Evolutionary conservation across 2,888 invertebrate genomes (phyloP).

Genomic region (Thumatha senex): DNA sequence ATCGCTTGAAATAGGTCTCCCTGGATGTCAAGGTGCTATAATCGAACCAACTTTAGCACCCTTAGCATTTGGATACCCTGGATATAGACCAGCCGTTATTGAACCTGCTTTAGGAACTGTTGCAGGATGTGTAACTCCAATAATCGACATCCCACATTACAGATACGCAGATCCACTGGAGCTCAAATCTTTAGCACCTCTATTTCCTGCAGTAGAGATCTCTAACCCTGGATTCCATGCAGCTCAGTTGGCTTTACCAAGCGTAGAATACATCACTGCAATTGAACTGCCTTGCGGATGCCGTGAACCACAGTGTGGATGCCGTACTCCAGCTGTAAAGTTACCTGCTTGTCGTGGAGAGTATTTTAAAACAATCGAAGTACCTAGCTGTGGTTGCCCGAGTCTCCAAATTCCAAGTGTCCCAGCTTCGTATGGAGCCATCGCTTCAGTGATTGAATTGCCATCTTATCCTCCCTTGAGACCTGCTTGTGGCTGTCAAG

Average conservation of each 20-base stretch:
- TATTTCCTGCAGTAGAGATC: constrained; percentile 25
- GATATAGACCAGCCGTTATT: constrained; percentile 15
- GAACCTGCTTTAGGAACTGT: constrained; percentile 15
- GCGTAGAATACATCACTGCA: constrained; percentile 14
- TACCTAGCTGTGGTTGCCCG: constrained; percentile 28
- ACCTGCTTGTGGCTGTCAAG: constrained; percentile 10
- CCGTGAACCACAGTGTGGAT: constrained; percentile 20
- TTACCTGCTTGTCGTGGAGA: constrained; percentile 22
- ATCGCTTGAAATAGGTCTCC: constrained; percentile 6
- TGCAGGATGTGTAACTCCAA: constrained; percentile 6
- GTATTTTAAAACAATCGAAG: constrained; percentile 14
- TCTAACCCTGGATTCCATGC: constrained; percentile 12
- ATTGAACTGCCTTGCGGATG: constrained; percentile 30
- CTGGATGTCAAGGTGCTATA: constrained; percentile 13
- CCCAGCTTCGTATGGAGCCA: constrained; percentile 8
- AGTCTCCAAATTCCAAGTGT: constrained; percentile 1
- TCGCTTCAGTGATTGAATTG: constrained; percentile 24
- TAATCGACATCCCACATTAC: constrained; percentile 29
- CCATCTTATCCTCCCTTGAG: constrained; percentile 18
- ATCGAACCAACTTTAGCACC: constrained; percentile 8
- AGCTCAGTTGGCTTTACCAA: constrained; percentile 9
- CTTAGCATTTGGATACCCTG: constrained; percentile 4
- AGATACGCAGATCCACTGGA: constrained; percentile 24
- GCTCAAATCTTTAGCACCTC: constrained; percentile 20
- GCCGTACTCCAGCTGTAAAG: constrained; percentile 24